Evolutionary conservation across 1,140 invertebrate species (phyloP).

Genomic region (Pentalonia nigronervosa): DNA sequence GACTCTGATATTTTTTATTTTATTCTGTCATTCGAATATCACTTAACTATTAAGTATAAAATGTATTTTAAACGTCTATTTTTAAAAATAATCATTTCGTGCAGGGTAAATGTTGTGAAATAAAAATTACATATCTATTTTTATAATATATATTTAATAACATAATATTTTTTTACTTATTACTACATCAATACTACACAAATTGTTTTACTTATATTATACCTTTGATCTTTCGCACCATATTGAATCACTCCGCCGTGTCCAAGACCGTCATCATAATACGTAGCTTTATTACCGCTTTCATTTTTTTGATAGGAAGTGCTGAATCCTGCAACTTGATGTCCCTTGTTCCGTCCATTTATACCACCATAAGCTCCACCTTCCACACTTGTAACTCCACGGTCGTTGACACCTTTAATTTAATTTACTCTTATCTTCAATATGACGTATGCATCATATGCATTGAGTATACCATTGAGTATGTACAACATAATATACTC

Average conservation of each 20-base stretch:
- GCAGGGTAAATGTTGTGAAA: no score
- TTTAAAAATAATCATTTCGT: no score
- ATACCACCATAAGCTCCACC: conserved; percentile 61
- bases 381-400: conserved; percentile 59
- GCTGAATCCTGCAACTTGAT: conserved; percentile 62
- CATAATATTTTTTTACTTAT: no score
- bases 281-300: conserved; percentile 62
- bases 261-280: conserved; percentile 62
- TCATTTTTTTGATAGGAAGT: conserved; percentile 63
- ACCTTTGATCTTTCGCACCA: conserved; percentile 61
- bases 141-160: no score
- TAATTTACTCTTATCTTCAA: not conserved
- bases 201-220: not conserved
- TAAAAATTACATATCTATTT: no score
- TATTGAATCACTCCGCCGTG: conserved; percentile 61
- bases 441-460: not conserved
- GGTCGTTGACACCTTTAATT: conserved; percentile 59
- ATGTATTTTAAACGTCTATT: no score
- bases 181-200: no score
- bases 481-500: no score
- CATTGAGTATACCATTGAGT: no score
- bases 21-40: no score
- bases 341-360: conserved; percentile 62
- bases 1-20: no score
- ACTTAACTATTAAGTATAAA: no score